Percentiles rank a stretch among this genome's conserved stretches.
Evolutionary conservation across 1,140 invertebrate species (phyloP).

Genomic region (Bombus balteatus): DNA sequence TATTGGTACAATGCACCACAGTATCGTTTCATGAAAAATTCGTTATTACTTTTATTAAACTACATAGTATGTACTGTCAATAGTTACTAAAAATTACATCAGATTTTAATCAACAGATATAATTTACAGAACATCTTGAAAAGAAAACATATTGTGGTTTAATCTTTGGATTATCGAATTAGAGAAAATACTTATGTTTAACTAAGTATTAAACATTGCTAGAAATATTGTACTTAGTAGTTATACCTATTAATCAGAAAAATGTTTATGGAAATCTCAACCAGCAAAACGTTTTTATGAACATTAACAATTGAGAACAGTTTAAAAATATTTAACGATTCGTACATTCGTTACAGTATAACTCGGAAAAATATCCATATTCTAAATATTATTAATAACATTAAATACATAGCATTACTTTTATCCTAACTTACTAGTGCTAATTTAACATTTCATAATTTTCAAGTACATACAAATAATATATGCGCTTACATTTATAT

Average conservation of each 20-base stretch:
- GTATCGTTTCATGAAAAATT: constrained; percentile 22
- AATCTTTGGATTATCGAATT: constrained; percentile 55
- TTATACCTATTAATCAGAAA: constrained; percentile 21
- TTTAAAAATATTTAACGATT: constrained; percentile 41
- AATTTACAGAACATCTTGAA: constrained; percentile 39
- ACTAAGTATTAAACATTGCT: constrained; percentile 28
- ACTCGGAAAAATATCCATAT: constrained; percentile 34
- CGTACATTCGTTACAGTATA: background rate
- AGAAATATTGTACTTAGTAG: constrained; percentile 4
- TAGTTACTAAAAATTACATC: constrained; percentile 41
- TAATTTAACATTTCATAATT: constrained; percentile 43
- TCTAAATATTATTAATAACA: constrained; percentile 36
- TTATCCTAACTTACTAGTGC: constrained; percentile 48
- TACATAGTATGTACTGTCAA: constrained; percentile 10
- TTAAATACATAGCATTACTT: constrained; percentile 37
- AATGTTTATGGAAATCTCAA: constrained; percentile 37
- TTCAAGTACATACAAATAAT: constrained; percentile 51
- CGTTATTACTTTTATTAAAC: constrained; percentile 7
- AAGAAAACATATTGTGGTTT: constrained; percentile 39
- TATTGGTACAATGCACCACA: constrained; percentile 25
- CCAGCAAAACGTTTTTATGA: constrained; percentile 19
- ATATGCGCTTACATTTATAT: constrained; percentile 28
- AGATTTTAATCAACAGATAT: constrained; percentile 39
- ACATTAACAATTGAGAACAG: constrained; percentile 31
- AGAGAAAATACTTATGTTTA: constrained; percentile 42